Evolutionary conservation across 2,888 invertebrate genomes (phyloP), one percentile per base, ranked within the genome.

Genomic region (Apodemia mormo): DNA sequence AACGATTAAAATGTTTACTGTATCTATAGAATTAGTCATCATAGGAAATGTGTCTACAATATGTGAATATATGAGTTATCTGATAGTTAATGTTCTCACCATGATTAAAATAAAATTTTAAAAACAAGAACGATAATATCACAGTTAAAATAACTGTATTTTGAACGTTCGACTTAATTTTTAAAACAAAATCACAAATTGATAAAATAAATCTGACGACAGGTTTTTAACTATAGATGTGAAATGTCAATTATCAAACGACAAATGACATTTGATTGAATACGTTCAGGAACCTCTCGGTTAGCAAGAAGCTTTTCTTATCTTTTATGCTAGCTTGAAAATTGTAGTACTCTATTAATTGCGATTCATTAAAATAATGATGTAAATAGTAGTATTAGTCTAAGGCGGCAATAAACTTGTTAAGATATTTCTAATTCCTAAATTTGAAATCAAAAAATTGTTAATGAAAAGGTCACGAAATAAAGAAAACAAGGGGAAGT

Each of bases 21-120:
- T 78, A 83, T 82, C 81, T 81, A 79, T 71, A 72, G 77, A 81
- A 91, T 93, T 92, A 93, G 92, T 93, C 92, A 92, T 90, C 90
- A 89, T 79, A 89, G 87, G 85, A 89, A 87, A 85, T 84, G 80
- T 77, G 75, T 68, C 66, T 65, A 66, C 64, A 61, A 61, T 14
- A 52, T 12, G 29, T 45, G 7, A 9, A 12, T 10, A 37, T n/a
- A 61, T 37, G 14, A 0, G 29, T n/a, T 65, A 22, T 45, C 56
- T 71, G 45, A 68, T 49, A 66, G 30, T 7, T 54, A 61, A 65
- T 61, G 56, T 72, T 29, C 65, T 80, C 77, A 81, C 81, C 81
- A 81, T 81, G 72, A 69, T 68, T 68, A 45, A 72, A 73, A 69
- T 49, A 49, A 72, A 72, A 66, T 68, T 65, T 70, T 67, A 67